phyloP scores from a whole-genome alignment of 2,797 vertebrate genomes.

The Poeciliopsis turneri region DNA sequence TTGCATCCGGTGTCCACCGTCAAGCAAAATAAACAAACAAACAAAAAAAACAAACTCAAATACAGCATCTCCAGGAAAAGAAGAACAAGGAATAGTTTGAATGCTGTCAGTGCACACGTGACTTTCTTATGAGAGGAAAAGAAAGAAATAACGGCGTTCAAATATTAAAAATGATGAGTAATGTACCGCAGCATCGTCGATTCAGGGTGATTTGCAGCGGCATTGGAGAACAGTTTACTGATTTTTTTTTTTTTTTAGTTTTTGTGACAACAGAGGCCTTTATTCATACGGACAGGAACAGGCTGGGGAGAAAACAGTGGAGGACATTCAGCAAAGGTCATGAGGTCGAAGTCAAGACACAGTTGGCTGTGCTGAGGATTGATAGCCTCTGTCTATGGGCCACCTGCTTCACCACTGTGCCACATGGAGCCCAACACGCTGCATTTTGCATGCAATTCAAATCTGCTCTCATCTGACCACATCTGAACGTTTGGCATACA shows the following conservation, averaged over 20 bases:
- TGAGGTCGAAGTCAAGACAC: neutral
- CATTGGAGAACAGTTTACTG: neutral
- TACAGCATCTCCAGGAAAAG: neutral
- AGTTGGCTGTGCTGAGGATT: neutral
- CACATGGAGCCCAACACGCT: neutral
- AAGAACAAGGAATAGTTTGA: neutral
- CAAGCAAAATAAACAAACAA: neutral
- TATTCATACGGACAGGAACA: neutral
- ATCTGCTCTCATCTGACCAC: neutral
- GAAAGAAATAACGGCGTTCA: neutral
- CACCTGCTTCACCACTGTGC: neutral
- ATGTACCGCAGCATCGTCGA: neutral
- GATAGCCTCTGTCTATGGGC: neutral
- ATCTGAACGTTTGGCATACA: neutral
- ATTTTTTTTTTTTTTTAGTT: neutral
- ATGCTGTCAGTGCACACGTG: neutral
- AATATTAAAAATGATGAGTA: neutral
- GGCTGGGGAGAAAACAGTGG: neutral
- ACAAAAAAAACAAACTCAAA: neutral
- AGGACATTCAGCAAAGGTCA: neutral
- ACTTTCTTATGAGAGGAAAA: neutral
- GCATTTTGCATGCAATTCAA: neutral
- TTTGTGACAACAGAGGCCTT: neutral
- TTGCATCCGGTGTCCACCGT: neutral
- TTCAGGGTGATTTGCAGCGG: neutral